phyloP scores from a whole-genome alignment of 2,888 invertebrate species.

The Drosophila anomalata region DNA sequence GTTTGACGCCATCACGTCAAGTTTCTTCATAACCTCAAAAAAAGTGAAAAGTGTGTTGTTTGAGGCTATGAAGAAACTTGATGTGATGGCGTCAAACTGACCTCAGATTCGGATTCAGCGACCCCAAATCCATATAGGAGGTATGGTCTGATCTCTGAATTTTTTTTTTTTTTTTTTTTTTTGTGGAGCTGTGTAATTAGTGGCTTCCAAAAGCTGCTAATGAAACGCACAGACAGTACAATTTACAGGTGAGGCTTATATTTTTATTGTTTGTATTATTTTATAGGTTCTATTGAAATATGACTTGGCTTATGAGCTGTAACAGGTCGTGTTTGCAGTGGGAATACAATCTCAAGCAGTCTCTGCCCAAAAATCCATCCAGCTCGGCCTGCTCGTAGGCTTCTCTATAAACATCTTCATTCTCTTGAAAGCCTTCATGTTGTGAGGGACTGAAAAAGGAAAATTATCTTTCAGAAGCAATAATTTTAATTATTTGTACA shows the following conservation, averaged over 20 bases:
- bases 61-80: too few relatives aligned
- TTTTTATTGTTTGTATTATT: slow-evolving; percentile 5
- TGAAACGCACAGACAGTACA: slow-evolving; percentile 47
- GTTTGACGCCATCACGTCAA: too few relatives aligned
- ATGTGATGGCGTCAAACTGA: too few relatives aligned
- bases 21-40: too few relatives aligned
- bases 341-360: slow-evolving; percentile 74
- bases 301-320: slow-evolving; percentile 62
- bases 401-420: slow-evolving; percentile 83
- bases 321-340: slow-evolving; percentile 73
- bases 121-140: too few relatives aligned
- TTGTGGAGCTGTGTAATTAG: too few relatives aligned
- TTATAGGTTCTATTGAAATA: slow-evolving; percentile 40
- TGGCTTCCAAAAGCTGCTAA: slow-evolving; percentile 56
- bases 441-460: slow-evolving; percentile 83
- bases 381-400: slow-evolving; percentile 81
- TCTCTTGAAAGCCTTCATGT: slow-evolving; percentile 86
- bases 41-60: too few relatives aligned
- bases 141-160: too few relatives aligned
- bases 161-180: too few relatives aligned
- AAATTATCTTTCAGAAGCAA: neutral
- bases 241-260: slow-evolving; percentile 23
- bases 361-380: slow-evolving; percentile 70
- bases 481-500: neutral
- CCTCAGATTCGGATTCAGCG: too few relatives aligned